These are phyloP conservation scores for Xylota sylvarum DNA, from an alignment of 2,888 invertebrate species.

Conservation along the genomic window DNA sequence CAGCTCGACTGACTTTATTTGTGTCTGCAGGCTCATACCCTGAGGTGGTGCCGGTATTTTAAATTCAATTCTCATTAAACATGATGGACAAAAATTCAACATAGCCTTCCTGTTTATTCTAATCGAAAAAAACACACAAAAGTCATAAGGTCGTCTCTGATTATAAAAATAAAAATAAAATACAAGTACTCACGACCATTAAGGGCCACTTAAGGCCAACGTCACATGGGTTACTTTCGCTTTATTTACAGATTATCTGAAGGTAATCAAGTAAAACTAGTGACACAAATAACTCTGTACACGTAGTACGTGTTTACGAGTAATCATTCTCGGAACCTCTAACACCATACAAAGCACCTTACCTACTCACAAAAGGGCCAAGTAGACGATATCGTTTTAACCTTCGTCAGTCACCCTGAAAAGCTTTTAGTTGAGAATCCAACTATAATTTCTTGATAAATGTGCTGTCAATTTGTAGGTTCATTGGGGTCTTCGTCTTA, in stretches of 20 bases:
- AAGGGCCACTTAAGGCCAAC: neutral
- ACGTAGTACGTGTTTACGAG: neutral
- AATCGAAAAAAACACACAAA: neutral
- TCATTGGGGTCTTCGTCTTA: neutral
- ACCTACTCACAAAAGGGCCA: neutral
- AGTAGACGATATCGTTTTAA: slow-evolving; percentile 6
- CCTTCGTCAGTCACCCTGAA: slow-evolving; percentile 25
- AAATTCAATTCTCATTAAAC: no score
- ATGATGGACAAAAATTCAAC: no score
- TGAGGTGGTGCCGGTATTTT: no score
- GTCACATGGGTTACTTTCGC: neutral
- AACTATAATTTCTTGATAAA: neutral
- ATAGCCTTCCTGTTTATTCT: neutral
- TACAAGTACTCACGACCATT: neutral
- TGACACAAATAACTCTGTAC: neutral
- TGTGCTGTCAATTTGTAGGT: neutral
- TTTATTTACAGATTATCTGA: neutral
- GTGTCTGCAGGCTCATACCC: no score
- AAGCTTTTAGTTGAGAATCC: neutral
- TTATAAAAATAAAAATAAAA: neutral
- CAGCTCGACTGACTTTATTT: no score
- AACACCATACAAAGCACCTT: neutral
- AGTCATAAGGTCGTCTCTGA: neutral
- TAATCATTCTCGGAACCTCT: neutral
- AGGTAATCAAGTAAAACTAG: neutral